phyloP scores from a whole-genome alignment of 2,113 vertebrate species.

The Synchiropus splendidus region DNA sequence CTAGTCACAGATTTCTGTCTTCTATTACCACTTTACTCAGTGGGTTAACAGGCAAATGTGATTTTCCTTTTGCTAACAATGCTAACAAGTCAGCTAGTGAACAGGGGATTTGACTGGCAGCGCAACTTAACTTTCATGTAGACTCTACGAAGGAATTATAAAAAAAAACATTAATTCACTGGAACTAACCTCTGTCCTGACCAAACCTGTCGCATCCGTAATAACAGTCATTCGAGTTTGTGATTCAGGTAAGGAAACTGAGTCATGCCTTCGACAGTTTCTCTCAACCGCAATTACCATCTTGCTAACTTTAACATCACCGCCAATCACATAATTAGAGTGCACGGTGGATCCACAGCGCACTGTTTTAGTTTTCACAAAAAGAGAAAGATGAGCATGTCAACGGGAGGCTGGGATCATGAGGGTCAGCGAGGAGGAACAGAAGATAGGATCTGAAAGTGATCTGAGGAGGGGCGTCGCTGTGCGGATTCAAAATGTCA shows the following conservation, averaged over 20 bases:
- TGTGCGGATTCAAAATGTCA: neutral
- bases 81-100: no score
- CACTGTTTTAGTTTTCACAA: neutral
- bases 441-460: no score
- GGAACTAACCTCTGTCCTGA: no score
- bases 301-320: conserved; percentile 11
- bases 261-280: conserved; percentile 26
- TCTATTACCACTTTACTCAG: no score
- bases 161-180: no score
- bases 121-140: no score
- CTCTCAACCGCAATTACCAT: conserved; percentile 28
- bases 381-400: neutral
- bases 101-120: no score
- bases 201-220: neutral
- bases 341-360: neutral
- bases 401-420: neutral
- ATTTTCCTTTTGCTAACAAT: no score
- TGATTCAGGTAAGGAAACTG: conserved; percentile 24
- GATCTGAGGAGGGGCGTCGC: no score
- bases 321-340: conserved; percentile 5
- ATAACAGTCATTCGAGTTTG: neutral
- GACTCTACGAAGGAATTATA: no score
- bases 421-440: neutral
- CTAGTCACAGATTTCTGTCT: no score
- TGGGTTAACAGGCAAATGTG: no score